phyloP scores from a whole-genome alignment of 2,113 vertebrate genomes.

The Chaetodon auriga region DNA sequence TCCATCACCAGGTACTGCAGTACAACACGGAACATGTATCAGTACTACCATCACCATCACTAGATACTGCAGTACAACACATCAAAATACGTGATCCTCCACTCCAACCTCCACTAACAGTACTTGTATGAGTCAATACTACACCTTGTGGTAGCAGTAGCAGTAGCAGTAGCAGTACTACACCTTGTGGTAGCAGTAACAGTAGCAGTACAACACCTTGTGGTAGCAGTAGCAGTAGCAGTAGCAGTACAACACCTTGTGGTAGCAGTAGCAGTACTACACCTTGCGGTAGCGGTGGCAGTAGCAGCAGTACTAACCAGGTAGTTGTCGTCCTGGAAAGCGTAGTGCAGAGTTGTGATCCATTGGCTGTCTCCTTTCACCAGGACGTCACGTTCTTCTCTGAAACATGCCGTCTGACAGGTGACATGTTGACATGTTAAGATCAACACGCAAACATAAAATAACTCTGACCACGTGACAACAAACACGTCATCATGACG shows the following conservation, averaged over 20 bases:
- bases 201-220: background rate
- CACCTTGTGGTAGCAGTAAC: fast-evolving
- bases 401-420: constrained; percentile 94
- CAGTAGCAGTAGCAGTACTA: background rate
- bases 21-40: background rate
- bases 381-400: constrained; percentile 95
- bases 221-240: background rate
- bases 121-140: too few relatives aligned
- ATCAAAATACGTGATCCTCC: too few relatives aligned
- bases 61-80: constrained; percentile 80
- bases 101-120: too few relatives aligned
- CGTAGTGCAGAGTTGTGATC: constrained; percentile 97
- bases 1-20: constrained; percentile 98
- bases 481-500: background rate
- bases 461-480: background rate
- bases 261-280: background rate
- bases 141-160: too few relatives aligned
- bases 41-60: constrained; percentile 41
- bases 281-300: too few relatives aligned
- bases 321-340: constrained; percentile 97
- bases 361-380: constrained; percentile 98
- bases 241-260: fast-evolving
- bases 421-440: background rate
- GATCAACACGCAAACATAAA: background rate
- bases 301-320: constrained; percentile 82